Conservation (phyloP, 2,888 invertebrate genomes). For the Chrysolina haemoptera region DNA sequence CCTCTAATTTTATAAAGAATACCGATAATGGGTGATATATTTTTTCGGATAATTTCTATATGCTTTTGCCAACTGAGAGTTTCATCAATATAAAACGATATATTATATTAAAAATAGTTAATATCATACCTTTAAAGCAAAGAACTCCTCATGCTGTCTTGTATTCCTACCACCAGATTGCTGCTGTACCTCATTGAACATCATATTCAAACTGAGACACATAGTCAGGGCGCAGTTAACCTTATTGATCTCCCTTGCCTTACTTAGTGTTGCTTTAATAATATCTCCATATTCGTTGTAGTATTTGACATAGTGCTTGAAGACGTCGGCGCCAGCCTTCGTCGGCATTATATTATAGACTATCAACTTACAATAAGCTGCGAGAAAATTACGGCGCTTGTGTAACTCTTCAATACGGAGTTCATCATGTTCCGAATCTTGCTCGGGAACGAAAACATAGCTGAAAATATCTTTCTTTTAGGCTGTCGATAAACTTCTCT, state of each 20-base stretch:
- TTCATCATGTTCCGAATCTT: constrained; percentile 93
- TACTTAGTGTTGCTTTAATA: constrained; percentile 95
- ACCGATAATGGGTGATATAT: too few species aligned
- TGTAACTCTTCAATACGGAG: constrained; percentile 97
- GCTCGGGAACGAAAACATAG: constrained; percentile 93
- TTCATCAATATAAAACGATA: too few species aligned
- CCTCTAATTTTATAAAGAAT: too few species aligned
- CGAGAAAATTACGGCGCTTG: constrained; percentile 95
- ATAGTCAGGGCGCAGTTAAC: constrained; percentile 96
- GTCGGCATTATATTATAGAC: constrained; percentile 98
- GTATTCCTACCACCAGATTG: constrained; percentile 63
- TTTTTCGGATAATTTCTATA: too few species aligned
- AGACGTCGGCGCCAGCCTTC: constrained; percentile 84
- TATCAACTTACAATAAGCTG: constrained; percentile 97
- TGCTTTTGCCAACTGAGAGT: too few species aligned
- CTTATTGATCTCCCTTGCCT: constrained; percentile 98
- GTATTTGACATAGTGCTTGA: constrained; percentile 98
- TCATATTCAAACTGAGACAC: constrained; percentile 90
- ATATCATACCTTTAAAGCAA: constrained; percentile 83
- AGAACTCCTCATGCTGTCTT: constrained; percentile 81
- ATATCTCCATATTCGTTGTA: constrained; percentile 99
- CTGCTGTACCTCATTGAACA: constrained; percentile 82
- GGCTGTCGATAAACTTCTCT: not conserved
- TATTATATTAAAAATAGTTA: too few species aligned
- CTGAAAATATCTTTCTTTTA: constrained; percentile 21